Evolutionary conservation across 2,797 vertebrate genomes (phyloP).

Genomic region (Sardinella longiceps): DNA sequence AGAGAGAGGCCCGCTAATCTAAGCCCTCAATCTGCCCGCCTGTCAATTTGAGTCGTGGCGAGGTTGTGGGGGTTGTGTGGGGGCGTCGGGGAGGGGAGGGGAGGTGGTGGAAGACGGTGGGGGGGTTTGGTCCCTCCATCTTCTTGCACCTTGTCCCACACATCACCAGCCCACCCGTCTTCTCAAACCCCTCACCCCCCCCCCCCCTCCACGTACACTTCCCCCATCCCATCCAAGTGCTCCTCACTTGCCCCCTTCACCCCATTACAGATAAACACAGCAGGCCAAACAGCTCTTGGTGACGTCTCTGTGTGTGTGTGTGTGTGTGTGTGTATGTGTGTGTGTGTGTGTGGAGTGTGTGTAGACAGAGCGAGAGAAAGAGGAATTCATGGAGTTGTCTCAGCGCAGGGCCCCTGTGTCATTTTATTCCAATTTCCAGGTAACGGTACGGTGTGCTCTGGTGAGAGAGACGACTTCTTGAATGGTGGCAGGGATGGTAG

Average conservation of each 20-base stretch:
- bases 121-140: conserved; percentile 54
- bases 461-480: conserved; percentile 54
- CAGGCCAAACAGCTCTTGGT: conserved; percentile 53
- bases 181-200: conserved; percentile 36
- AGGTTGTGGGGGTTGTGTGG: conserved; percentile 45
- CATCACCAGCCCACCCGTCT: conserved; percentile 49
- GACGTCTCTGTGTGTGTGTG: conserved; percentile 38
- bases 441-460: conserved; percentile 68
- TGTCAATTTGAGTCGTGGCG: conserved; percentile 74
- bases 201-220: conserved; percentile 36
- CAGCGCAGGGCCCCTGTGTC: conserved; percentile 68
- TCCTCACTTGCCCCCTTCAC: neutral
- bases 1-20: conserved; percentile 84
- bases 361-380: conserved; percentile 49
- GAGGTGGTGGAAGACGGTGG: conserved; percentile 43
- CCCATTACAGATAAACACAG: neutral
- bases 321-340: too few species aligned
- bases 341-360: too few species aligned
- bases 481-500: conserved; percentile 73
- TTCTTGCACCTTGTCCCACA: conserved; percentile 46
- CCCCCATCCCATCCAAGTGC: conserved; percentile 21
- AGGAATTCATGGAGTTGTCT: conserved; percentile 68
- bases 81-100: conserved; percentile 48
- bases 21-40: conserved; percentile 81
- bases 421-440: conserved; percentile 70